Conservation (phyloP, 2,797 vertebrate genomes). For the Sparidentex hasta region DNA sequence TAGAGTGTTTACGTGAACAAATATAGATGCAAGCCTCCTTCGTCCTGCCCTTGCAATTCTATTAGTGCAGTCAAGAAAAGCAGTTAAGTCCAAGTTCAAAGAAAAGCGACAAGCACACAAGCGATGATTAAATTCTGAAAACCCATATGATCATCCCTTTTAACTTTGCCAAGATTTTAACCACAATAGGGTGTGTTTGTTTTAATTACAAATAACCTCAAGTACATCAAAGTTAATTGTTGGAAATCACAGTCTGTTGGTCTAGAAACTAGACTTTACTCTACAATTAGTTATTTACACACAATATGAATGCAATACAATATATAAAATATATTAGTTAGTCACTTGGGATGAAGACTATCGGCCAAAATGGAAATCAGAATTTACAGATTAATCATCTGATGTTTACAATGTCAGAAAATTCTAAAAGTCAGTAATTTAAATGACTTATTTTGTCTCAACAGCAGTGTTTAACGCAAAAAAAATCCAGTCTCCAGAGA, state of each 20-base stretch:
- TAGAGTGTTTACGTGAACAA: conserved; percentile 61
- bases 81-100: conserved; percentile 25
- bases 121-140: neutral
- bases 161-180: neutral
- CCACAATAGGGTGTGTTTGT: neutral
- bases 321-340: neutral
- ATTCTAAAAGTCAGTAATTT: neutral
- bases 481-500: conserved; percentile 4
- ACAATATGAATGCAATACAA: no score
- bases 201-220: neutral
- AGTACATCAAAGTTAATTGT: neutral
- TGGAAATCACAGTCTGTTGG: neutral
- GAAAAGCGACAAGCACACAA: conserved; percentile 1
- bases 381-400: neutral
- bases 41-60: conserved; percentile 36
- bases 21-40: conserved; percentile 61
- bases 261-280: neutral
- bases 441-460: neutral
- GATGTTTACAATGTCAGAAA: neutral
- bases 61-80: conserved; percentile 33
- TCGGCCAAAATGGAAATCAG: neutral
- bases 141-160: neutral
- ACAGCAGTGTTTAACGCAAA: neutral
- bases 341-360: neutral
- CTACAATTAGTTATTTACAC: neutral